Base-by-base conservation (phyloP, 2,888 invertebrate genomes). In the Apamea epomidion region DNA sequence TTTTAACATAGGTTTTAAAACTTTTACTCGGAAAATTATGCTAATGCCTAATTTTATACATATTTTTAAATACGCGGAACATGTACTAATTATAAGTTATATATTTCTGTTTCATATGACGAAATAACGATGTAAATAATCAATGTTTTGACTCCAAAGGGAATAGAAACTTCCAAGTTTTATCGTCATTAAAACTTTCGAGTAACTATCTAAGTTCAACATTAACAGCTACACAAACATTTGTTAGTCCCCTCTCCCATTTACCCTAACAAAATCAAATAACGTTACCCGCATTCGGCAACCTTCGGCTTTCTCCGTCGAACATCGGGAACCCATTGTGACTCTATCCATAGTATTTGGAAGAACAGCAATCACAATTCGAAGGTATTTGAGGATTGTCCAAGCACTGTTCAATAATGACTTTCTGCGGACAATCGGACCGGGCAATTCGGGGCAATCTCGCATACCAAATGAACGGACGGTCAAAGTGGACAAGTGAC, bases 391-490 rank as follows among this genome's bases (percentile, higher is more conserved):
- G 85, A 77, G 84, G 79, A 80, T 86, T 78, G 90, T 80, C 87
- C 84, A 78, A 83, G 84, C 83, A 80, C 84, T 87, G 82, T 82
- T 81, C 80, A 82, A 81, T 85, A 85, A 88, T 85, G 83, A 90
- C 83, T 87, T 88, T 88, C 78, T 78, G 48, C 60, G 67, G n/a
- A n/a, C n/a, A n/a, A n/a, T n/a, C n/a, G n/a, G n/a, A n/a, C n/a
- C n/a, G n/a, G n/a, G n/a, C n/a, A n/a, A n/a, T n/a, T n/a, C n/a
- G n/a, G 74, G 82, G 88, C 84, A 88, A 90, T 87, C 80, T 83
- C 90, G 87, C 81, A 90, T 88, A 88, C 87, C 88, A 78, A 87
- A 81, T 78, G 83, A 87, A 64, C 71, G 78, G 76, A 37, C 80
- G 74, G 78, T 65, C 81, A 78, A 80, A 68, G 68, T 51, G 14